Percentiles rank a stretch among this genome's conserved stretches.
Evolutionary conservation across 2,797 vertebrate genomes (phyloP).

Genomic region (Protonibea diacanthus): DNA sequence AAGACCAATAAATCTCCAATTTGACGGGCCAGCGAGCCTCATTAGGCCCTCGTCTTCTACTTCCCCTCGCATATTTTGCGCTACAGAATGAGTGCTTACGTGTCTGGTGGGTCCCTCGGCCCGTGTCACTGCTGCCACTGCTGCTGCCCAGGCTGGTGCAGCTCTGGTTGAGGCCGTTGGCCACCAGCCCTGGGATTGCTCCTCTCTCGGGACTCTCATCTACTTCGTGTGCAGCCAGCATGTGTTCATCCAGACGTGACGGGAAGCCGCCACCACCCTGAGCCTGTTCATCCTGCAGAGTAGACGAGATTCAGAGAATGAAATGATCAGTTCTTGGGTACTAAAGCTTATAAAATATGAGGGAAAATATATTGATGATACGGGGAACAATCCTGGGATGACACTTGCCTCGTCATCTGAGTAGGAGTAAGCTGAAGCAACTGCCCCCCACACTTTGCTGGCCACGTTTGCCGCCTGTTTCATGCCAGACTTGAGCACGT

Average conservation of each 20-base stretch:
- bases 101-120: constrained; percentile 85
- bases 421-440: constrained; percentile 92
- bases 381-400: rapidly evolving
- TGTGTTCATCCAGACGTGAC: constrained; percentile 87
- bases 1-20: not conserved
- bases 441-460: constrained; percentile 95
- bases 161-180: constrained; percentile 92
- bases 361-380: not conserved
- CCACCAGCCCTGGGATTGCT: constrained; percentile 81
- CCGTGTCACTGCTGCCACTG: constrained; percentile 91
- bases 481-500: constrained; percentile 95
- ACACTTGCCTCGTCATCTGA: constrained; percentile 95
- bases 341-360: not conserved
- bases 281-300: constrained; percentile 87
- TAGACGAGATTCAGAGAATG: not conserved
- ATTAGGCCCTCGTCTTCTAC: not conserved
- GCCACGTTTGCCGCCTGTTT: constrained; percentile 97
- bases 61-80: not conserved
- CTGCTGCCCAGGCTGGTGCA: constrained; percentile 95
- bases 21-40: not conserved
- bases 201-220: constrained; percentile 83
- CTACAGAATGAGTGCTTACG: constrained; percentile 76
- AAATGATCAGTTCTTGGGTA: not conserved
- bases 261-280: constrained; percentile 88
- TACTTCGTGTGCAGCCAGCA: constrained; percentile 78